Base-by-base conservation (phyloP, 1,140 invertebrate genomes). In the Stenopsyche tienmushanensis region DNA sequence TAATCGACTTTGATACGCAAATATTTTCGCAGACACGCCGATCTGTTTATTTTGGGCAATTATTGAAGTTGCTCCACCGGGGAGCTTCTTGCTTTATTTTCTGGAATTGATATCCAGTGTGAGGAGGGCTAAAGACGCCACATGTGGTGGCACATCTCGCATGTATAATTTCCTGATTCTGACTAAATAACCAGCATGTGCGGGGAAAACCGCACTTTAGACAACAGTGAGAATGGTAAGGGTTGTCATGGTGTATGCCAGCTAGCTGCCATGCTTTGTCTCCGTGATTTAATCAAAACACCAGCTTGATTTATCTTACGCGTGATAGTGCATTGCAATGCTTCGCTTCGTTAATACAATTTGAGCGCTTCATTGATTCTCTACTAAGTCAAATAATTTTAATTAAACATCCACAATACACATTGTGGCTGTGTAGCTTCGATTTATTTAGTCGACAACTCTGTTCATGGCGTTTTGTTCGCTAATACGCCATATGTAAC, bases 291-390 rank as follows among this genome's bases (percentile, higher is more conserved):
- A 57, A 57, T 57, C 53, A 41, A 18, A 57, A 39, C 53, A 25
- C 53, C 20, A 25, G 17, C 15, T 41, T 57, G 53, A 57, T 57
- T 57, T 57, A 57, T 41, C 53, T 57, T 25, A 25, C 53, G 53
- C 25, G 41, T 15, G 25, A 7, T 34, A 54, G 44, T 47, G 18
- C 44, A 20, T 13, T 47, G 44, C 44, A 54, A 10, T 29, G 34
- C n/a, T n/a, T 25, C 53, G 53, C 20, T 57, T 41, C 53, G 53
- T 57, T 57, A 57, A 57, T 41, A 18, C 26, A 21, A 57, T 57
- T 57, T 57, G 7, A 15, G 26, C 29, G 53, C 20, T 25, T 57
- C 53, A 57, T 57, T 21, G 34, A 41, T 41, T 57, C 23, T 23
- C 8, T n/a, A n/a, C n/a, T n/a, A n/a, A n/a, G n/a, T n/a, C n/a